Evolutionary conservation across 2,888 invertebrate genomes (phyloP).

Genomic region (Mythimna ferrago): DNA sequence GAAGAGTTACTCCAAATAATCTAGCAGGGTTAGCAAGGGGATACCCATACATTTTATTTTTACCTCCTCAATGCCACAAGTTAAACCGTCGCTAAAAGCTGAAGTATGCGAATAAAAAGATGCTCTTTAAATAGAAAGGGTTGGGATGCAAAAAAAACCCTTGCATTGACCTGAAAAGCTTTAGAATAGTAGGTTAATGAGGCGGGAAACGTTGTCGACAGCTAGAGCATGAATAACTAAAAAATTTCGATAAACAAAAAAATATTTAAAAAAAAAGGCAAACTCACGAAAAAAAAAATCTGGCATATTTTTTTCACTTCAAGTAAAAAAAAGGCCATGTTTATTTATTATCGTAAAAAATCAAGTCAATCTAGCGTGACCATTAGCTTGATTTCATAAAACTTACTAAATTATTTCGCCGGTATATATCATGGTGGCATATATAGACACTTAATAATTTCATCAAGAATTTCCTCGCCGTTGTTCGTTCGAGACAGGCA

Average conservation of each 20-base stretch:
- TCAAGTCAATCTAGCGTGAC: too few relatives aligned
- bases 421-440: too few relatives aligned
- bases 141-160: slow-evolving; percentile 60
- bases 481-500: too few relatives aligned
- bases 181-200: slow-evolving; percentile 33
- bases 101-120: slow-evolving; percentile 40
- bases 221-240: slow-evolving; percentile 6
- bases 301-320: too few relatives aligned
- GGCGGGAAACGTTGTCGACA: slow-evolving; percentile 17
- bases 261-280: not conserved
- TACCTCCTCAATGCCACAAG: not conserved
- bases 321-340: too few relatives aligned
- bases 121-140: slow-evolving; percentile 62
- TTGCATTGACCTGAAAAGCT: slow-evolving; percentile 67
- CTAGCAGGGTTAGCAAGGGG: not conserved
- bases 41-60: not conserved
- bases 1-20: too few relatives aligned
- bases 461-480: too few relatives aligned
- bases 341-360: too few relatives aligned
- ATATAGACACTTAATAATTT: too few relatives aligned
- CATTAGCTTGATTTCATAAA: too few relatives aligned
- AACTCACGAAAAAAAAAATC: too few relatives aligned
- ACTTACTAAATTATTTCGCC: too few relatives aligned
- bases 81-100: slow-evolving; percentile 15
- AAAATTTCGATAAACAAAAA: not conserved